Evolutionary conservation across 2,113 vertebrate species (phyloP).

Genomic region (Forbesichthys papilliferus): DNA sequence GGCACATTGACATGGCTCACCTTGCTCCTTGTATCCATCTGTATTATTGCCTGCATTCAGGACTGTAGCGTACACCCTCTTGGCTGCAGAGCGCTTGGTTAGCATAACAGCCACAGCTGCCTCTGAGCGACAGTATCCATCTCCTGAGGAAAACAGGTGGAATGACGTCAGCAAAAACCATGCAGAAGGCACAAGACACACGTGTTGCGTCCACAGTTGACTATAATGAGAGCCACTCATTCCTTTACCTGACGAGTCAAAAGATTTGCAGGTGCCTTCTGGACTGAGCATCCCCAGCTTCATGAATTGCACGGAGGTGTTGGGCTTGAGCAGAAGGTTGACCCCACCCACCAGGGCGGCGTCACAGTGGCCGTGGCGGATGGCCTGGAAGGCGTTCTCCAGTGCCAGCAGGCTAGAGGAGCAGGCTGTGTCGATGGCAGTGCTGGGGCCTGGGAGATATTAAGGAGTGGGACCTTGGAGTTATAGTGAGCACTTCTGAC

Average conservation of each 20-base stretch:
- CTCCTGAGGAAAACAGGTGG: conserved; percentile 67
- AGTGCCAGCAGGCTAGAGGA: conserved; percentile 91
- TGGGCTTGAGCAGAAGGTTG: conserved; percentile 90
- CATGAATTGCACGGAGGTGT: conserved; percentile 96
- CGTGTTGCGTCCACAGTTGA: not conserved
- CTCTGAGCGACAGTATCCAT: conserved; percentile 94
- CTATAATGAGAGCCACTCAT: not conserved
- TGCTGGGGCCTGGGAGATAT: conserved; percentile 84
- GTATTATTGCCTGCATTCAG: conserved; percentile 91
- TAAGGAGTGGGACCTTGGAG: not conserved
- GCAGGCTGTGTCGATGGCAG: conserved; percentile 92
- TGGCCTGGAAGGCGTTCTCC: conserved; percentile 87
- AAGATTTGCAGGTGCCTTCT: conserved; percentile 88
- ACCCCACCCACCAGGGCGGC: conserved; percentile 90
- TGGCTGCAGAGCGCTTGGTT: conserved; percentile 85
- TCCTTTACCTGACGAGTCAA: conserved; percentile 84
- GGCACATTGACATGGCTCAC: conserved; percentile 57
- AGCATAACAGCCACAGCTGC: conserved; percentile 86
- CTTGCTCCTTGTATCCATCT: conserved; percentile 95
- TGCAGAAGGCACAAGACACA: not conserved
- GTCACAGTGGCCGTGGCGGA: conserved; percentile 80
- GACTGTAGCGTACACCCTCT: conserved; percentile 88
- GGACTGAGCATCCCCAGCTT: conserved; percentile 93
- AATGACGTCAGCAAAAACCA: not conserved
- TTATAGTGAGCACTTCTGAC: not conserved